Percentiles rank a stretch among this genome's conserved stretches.
Conservation (phyloP, 64 coral and sea anemone genomes). For the Trachythela sp. region DNA sequence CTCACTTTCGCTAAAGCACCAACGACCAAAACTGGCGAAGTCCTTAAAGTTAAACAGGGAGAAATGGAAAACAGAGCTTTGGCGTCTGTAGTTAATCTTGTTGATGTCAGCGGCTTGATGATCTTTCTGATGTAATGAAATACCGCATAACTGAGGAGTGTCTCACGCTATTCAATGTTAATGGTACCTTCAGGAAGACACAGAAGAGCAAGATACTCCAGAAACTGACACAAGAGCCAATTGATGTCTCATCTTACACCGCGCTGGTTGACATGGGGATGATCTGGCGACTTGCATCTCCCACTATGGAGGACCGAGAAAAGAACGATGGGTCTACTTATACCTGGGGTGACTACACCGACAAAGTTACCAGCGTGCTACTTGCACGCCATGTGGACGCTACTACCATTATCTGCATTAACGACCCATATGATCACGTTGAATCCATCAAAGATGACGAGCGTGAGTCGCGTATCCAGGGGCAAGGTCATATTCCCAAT, state of each 20-base stretch:
- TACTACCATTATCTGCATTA: neutral
- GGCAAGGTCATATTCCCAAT: neutral
- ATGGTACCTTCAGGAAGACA: conserved; percentile 9
- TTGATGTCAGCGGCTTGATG: conserved; percentile 19
- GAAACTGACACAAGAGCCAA: neutral
- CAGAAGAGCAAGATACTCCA: conserved; percentile 28
- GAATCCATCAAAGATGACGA: conserved; percentile 15
- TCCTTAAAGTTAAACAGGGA: neutral
- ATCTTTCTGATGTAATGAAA: neutral
- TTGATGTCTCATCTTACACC: neutral
- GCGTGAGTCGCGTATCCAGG: neutral
- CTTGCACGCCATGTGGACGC: neutral
- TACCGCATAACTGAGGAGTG: conserved; percentile 10
- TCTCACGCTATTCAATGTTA: neutral
- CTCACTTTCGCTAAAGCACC: neutral
- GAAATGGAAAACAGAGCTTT: conserved; percentile 13
- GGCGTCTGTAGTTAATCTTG: neutral
- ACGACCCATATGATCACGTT: neutral
- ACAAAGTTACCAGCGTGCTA: neutral
- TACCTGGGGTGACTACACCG: neutral
- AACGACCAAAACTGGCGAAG: neutral
- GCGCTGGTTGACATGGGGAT: conserved; percentile 14
- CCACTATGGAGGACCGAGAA: neutral
- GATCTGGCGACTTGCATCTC: neutral
- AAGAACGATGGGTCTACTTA: neutral